phyloP scores from a whole-genome alignment of 2,797 vertebrate species.

The Phoebastria nigripes region DNA sequence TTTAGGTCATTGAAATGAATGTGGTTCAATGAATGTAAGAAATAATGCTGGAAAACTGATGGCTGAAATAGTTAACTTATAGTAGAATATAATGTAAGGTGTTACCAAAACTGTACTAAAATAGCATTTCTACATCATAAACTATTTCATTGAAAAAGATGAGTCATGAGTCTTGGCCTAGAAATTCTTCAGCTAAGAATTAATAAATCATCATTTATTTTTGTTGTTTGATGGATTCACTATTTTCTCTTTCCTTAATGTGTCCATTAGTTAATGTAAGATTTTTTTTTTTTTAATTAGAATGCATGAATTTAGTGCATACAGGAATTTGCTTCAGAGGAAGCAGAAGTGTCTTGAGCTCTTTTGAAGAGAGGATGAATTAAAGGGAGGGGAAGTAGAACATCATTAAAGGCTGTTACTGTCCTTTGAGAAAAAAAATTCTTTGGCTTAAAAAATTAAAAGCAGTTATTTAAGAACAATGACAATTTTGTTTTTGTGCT shows the following conservation, averaged over 20 bases:
- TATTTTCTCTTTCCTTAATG: neutral
- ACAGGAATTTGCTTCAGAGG: neutral
- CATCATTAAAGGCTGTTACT: neutral
- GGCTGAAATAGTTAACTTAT: neutral
- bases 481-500: neutral
- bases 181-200: neutral
- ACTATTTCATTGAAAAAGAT: neutral
- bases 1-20: too few relatives aligned
- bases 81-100: neutral
- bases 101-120: neutral
- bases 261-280: neutral
- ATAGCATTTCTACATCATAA: neutral
- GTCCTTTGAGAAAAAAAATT: neutral
- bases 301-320: neutral
- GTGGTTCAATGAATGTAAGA: neutral
- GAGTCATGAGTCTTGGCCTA: neutral
- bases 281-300: neutral
- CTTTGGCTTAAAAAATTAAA: neutral
- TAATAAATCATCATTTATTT: neutral
- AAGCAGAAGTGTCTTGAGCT: neutral
- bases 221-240: neutral
- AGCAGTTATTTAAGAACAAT: neutral
- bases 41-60: neutral
- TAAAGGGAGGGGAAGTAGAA: neutral
- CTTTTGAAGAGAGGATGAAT: neutral